Evolutionary conservation across 1,140 invertebrate genomes (phyloP), one percentile per base, ranked within the genome.

Genomic region (Cyclargus thomasi): DNA sequence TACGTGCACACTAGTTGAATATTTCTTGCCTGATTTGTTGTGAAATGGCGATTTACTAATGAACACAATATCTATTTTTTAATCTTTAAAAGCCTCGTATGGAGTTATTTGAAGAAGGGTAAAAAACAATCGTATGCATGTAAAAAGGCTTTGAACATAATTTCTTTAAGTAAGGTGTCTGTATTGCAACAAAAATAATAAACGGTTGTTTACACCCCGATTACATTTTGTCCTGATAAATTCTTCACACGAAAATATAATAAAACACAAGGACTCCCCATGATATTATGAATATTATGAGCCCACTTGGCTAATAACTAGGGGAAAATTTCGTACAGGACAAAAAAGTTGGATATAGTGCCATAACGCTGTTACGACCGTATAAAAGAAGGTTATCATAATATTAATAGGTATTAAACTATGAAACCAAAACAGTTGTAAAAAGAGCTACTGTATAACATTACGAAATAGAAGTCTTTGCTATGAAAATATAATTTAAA

Each of bases 331-430:
- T 11, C 39, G 8, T 47, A 47, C 39, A 47, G 39, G 39, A 47
- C 39, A 47, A 47, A 47, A 29, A 47, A 47, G 39, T 47, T 16
- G 39, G 11, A 47, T 47, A 47, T 47, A 47, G 39, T 47, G 39
- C 39, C 39, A 47, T 47, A 47, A 47, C 39, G 39, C 14, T 47
- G 1, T 47, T 47, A 47, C 39, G 39, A 47, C 39, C 39, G 14
- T 47, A 47, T 47, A 47, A 47, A 47, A 47, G 39, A 47, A 47
- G 39, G 39, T 47, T 47, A 47, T 47, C 39, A 47, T 47, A 47
- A 47, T 47, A 47, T 47, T 47, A 47, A 47, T 47, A 47, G 39
- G 14, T 16, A 47, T 47, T 47, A 47, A 16, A 47, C 39, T 47
- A 47, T 16, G 39, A 47, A 47, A 47, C 39, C 39, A 47, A 47